phyloP scores from a whole-genome alignment of 30 jellyfish, hydroid and myxozoan species.

The Sanderia malayensis region DNA sequence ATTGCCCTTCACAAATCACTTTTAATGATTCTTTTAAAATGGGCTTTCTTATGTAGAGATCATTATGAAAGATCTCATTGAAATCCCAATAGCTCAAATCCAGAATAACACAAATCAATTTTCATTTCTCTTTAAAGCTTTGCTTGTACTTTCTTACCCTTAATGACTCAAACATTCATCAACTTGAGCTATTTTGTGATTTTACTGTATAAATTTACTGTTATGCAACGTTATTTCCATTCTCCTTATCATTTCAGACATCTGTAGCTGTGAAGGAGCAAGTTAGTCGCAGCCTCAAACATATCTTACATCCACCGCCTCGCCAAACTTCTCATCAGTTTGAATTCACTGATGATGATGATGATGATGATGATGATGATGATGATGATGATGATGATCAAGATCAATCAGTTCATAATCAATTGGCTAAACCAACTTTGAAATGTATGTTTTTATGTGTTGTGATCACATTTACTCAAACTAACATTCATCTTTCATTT shows the following conservation, averaged over 20 bases:
- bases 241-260: conserved; percentile 3
- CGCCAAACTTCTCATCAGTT: conserved; percentile 5
- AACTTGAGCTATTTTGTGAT: neutral
- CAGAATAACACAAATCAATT: neutral
- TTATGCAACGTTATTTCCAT: neutral
- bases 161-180: too few relatives aligned
- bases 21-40: too few relatives aligned
- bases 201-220: too few relatives aligned
- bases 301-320: conserved; percentile 36
- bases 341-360: neutral
- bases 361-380: neutral
- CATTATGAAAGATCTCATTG: neutral
- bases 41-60: neutral
- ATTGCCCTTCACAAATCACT: too few relatives aligned
- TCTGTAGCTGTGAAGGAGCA: conserved; percentile 32
- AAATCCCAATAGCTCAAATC: neutral
- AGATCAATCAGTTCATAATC: neutral
- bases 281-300: conserved; percentile 27
- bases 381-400: too few relatives aligned
- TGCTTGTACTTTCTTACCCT: too few relatives aligned
- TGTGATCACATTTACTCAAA: too few relatives aligned
- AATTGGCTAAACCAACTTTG: neutral
- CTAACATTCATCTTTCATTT: too few relatives aligned
- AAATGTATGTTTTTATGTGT: neutral
- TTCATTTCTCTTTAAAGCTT: too few relatives aligned